phyloP scores from a whole-genome alignment of 2,888 invertebrate species.

The Apotomis capreana region DNA sequence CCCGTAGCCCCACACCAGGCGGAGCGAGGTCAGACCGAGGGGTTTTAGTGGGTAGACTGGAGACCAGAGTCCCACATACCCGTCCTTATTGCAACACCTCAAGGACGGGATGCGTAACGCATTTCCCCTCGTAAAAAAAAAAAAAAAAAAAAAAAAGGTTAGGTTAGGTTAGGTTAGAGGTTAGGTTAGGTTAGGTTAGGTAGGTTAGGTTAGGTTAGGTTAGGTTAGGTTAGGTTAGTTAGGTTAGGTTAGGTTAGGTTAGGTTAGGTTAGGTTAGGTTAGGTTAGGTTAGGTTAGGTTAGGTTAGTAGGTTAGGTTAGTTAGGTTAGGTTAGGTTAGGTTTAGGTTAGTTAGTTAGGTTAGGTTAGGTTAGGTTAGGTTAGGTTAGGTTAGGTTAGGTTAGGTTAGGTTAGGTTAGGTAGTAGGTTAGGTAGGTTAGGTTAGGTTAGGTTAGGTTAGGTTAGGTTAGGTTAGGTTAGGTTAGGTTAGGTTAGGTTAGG shows the following conservation, averaged over 20 bases:
- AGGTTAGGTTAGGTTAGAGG: too few species aligned
- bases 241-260: conserved; percentile 35
- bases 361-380: conserved; percentile 27
- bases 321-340: conserved; percentile 42
- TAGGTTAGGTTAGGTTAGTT: conserved; percentile 36
- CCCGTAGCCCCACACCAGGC: too few species aligned
- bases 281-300: conserved; percentile 19
- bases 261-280: conserved; percentile 31
- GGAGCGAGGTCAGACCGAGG: too few species aligned
- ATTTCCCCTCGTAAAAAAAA: too few species aligned
- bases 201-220: too few species aligned
- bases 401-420: conserved; percentile 31
- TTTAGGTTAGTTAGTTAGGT: conserved; percentile 14
- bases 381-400: conserved; percentile 29
- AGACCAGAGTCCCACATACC: too few species aligned
- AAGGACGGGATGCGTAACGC: too few species aligned
- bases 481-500: conserved; percentile 29
- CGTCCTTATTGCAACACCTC: too few species aligned
- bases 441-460: conserved; percentile 30
- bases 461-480: conserved; percentile 29
- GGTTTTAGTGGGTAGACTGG: too few species aligned
- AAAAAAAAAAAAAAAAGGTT: too few species aligned
- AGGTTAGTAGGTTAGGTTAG: conserved; percentile 19
- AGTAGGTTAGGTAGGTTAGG: too few species aligned
- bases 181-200: too few species aligned